Evolutionary conservation across 2,888 invertebrate genomes (phyloP).

Genomic region (Formica aserva): DNA sequence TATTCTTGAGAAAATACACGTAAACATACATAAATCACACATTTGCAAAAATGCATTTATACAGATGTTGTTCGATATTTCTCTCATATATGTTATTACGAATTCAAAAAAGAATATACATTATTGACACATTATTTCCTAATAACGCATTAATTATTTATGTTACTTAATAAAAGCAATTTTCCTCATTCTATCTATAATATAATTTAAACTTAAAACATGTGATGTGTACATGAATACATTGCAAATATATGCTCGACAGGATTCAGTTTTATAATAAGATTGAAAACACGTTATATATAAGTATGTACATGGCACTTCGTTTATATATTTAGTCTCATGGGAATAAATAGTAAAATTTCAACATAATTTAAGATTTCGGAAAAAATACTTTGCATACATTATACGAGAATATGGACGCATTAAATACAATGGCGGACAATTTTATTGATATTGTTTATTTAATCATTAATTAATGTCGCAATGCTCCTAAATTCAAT

Average conservation of each 20-base stretch:
- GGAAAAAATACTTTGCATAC: neutral
- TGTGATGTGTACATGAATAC: neutral
- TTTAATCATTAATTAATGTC: neutral
- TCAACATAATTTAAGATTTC: neutral
- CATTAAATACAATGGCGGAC: neutral
- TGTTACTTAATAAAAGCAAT: neutral
- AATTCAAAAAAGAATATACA: neutral
- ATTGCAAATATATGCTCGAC: neutral
- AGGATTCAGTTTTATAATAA: conserved; percentile 19
- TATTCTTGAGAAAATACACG: neutral
- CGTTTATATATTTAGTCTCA: neutral
- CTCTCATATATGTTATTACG: neutral
- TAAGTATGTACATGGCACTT: neutral
- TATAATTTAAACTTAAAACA: neutral
- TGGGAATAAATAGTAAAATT: neutral
- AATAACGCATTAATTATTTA: neutral
- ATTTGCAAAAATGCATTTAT: neutral
- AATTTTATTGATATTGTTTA: neutral
- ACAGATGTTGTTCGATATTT: neutral
- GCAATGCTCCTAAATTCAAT: neutral
- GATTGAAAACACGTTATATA: neutral
- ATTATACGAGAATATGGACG: neutral
- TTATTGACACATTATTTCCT: neutral
- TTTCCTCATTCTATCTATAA: neutral
- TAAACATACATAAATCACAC: neutral